Conservation (phyloP, 2,113 vertebrate genomes). For the Saimiri boliviensis region DNA sequence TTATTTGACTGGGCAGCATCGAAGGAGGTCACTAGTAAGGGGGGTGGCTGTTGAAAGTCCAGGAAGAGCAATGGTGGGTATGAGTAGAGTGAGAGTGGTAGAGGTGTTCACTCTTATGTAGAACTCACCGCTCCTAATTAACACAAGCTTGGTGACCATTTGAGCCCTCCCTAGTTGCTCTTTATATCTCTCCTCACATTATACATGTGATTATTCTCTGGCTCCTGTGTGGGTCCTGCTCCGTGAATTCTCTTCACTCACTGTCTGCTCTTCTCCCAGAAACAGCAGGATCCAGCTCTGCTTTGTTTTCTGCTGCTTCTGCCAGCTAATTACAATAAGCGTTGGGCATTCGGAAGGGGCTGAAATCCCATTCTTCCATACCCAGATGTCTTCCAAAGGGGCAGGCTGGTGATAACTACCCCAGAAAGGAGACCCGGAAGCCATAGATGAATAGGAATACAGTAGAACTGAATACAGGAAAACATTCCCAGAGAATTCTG, state of each 20-base stretch:
- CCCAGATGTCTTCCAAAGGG: neutral
- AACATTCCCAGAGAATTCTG: neutral
- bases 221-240: neutral
- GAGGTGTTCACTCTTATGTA: neutral
- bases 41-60: neutral
- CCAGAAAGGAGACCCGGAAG: neutral
- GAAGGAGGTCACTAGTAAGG: neutral
- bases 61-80: neutral
- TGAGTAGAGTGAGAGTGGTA: too few relatives aligned
- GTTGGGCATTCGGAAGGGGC: neutral
- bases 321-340: neutral
- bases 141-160: rapidly evolving
- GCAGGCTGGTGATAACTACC: neutral
- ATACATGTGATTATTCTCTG: neutral
- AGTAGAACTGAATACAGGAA: neutral
- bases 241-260: neutral
- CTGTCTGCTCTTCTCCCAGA: neutral
- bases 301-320: neutral
- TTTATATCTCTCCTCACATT: neutral
- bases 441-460: neutral
- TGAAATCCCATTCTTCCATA: neutral
- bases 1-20: neutral
- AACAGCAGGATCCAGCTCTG: neutral
- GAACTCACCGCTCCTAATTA: neutral
- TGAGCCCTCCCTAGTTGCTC: neutral